Conservation (phyloP, 2,113 vertebrate genomes). For the Clarias gariepinus region DNA sequence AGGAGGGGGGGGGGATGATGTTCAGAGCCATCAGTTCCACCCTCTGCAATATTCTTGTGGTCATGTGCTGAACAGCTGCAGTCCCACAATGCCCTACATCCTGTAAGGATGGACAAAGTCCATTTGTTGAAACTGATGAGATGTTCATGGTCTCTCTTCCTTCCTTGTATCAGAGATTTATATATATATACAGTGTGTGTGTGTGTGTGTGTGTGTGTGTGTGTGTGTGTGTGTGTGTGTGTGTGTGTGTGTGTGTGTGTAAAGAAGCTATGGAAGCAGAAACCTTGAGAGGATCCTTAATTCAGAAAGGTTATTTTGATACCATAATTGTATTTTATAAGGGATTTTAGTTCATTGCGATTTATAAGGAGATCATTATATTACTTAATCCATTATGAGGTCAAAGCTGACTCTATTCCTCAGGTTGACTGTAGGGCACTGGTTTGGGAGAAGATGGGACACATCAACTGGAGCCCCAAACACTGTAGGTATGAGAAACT, state of each 20-base stretch:
- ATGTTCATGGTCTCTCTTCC: not conserved
- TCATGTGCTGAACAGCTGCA: slow-evolving; percentile 31
- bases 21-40: not conserved
- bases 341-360: not conserved
- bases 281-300: too few relatives aligned
- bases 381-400: not conserved
- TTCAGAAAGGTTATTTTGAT: not conserved
- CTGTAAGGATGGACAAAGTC: slow-evolving; percentile 24
- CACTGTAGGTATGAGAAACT: not conserved
- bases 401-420: not conserved
- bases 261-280: too few relatives aligned
- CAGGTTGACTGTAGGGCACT: not conserved
- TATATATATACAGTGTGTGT: too few relatives aligned
- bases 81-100: slow-evolving; percentile 24
- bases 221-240: too few relatives aligned
- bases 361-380: not conserved
- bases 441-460: not conserved
- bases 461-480: not conserved
- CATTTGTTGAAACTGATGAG: slow-evolving; percentile 23
- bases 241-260: too few relatives aligned
- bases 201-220: too few relatives aligned
- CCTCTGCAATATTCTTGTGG: not conserved
- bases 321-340: not conserved
- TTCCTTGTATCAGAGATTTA: not conserved
- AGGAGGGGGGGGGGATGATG: not conserved